Conservation (phyloP, 2,888 invertebrate genomes). For the Dastarcus helophoroides region DNA sequence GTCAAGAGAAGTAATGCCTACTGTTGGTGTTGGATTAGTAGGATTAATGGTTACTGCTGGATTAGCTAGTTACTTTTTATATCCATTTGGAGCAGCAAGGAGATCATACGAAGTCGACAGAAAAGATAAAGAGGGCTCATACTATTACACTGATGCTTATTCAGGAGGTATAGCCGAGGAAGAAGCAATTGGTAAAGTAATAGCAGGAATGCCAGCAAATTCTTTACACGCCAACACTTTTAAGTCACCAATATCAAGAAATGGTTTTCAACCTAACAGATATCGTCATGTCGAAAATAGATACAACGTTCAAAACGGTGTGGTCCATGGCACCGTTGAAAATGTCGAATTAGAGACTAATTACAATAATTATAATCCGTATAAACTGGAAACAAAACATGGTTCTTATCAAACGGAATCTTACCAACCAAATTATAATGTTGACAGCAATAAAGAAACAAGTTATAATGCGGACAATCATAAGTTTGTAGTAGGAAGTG, state of each 20-base stretch:
- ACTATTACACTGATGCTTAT: constrained; percentile 60
- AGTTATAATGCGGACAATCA: constrained; percentile 22
- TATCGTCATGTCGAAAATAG: constrained; percentile 3
- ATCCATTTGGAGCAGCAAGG: constrained; percentile 58
- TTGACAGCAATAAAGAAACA: constrained; percentile 15
- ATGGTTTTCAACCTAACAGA: constrained; percentile 5
- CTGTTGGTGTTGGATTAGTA: constrained; percentile 64
- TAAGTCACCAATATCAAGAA: constrained; percentile 21
- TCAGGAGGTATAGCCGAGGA: constrained; percentile 63
- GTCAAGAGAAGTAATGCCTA: constrained; percentile 70
- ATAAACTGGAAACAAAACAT: constrained; percentile 6
- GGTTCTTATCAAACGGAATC: constrained; percentile 10
- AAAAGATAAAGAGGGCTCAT: constrained; percentile 44
- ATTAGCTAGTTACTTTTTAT: constrained; percentile 63
- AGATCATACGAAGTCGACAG: constrained; percentile 55
- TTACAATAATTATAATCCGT: constrained; percentile 10
- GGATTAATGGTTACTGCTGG: constrained; percentile 65
- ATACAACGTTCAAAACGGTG: constrained; percentile 7
- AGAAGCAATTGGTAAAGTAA: constrained; percentile 62
- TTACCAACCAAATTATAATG: constrained; percentile 14
- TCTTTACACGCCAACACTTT: constrained; percentile 17
- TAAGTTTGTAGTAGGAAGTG: constrained; percentile 56
- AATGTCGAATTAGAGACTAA: constrained; percentile 18
- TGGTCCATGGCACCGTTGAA: constrained; percentile 24
- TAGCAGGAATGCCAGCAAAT: constrained; percentile 44